Base-by-base conservation (phyloP, 2,113 vertebrate genomes). In the Sorex araneus region DNA sequence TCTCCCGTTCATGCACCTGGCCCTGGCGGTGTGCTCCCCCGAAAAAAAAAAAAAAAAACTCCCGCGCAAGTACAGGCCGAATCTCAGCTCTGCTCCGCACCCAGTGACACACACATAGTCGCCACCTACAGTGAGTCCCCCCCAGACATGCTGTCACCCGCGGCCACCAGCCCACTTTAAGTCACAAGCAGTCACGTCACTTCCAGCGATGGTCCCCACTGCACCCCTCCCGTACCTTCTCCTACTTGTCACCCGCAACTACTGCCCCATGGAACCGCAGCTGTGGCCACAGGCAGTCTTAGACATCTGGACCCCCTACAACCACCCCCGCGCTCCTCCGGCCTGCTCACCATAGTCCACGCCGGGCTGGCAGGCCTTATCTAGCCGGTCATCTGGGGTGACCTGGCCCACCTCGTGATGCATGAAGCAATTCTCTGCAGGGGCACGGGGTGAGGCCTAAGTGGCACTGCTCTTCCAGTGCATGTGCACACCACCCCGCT, bases 361-460 rank as follows among this genome's bases (percentile, higher is more conserved):
- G 0, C 97, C 97, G 0, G 94, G 96, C 66, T 98, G 97, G n/a
- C 99, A 99, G 36, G 98, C 97, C 0, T 93, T 97, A 0, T 94
- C 80, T 0, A 96, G 92, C 11, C 98, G 98, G 0, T 95, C 32
- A 0, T 91, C 54, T 21, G 67, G 10, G 0, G 96, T 92, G 40
- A 90, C 71, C n/a, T 60, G 0, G 0, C 19, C 94, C 0, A 96
- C 67, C 0, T 43, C 5, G 1, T 97, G 97, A 1, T 97, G 98
- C 79, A 98, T 79, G 90, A 98, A 98, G 97, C 99, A 99, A 94
- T 97, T 98, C 93, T 99, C 99, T 99, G 95, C 10, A 34, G 5
- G 36, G 19, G 32, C 25, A 8, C 0, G 8, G 4, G 45, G 34
- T 60, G 2, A 2, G 0, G 73, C 30, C 64, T 67, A 3, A 66